phyloP scores from a whole-genome alignment of 2,113 vertebrate genomes.

The Elgaria multicarinata region DNA sequence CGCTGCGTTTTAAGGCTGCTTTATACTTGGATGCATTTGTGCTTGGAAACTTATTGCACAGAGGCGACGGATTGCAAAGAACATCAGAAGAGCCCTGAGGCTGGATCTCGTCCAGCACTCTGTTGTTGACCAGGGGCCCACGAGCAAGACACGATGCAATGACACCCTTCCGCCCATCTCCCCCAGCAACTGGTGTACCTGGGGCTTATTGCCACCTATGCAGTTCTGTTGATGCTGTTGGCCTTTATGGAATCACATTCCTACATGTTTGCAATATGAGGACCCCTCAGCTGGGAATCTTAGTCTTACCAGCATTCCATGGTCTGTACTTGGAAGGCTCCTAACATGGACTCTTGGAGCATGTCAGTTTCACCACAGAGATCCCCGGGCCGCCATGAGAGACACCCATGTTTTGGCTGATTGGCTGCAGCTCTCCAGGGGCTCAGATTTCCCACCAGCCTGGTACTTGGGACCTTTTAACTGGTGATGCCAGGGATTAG shows the following conservation, averaged over 20 bases:
- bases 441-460: background rate
- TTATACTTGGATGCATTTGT: background rate
- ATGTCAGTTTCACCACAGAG: background rate
- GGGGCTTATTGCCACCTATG: too few species aligned
- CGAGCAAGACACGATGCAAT: too few species aligned
- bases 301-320: background rate
- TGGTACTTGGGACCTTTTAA: background rate
- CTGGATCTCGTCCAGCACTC: too few species aligned
- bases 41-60: background rate
- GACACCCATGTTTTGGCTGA: background rate
- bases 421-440: background rate
- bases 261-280: background rate
- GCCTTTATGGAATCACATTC: background rate
- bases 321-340: background rate
- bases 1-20: background rate
- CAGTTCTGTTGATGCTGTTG: background rate
- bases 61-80: fast-evolving
- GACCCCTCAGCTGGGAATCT: background rate
- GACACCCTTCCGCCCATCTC: too few species aligned
- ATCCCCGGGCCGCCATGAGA: background rate
- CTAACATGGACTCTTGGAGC: background rate
- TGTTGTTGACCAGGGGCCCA: too few species aligned
- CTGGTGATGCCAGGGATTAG: background rate
- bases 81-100: too few species aligned
- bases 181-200: too few species aligned